Percentiles rank a stretch among this genome's conserved stretches.
Evolutionary conservation across 2,113 vertebrate genomes (phyloP).

Genomic region (Callithrix jacchus): DNA sequence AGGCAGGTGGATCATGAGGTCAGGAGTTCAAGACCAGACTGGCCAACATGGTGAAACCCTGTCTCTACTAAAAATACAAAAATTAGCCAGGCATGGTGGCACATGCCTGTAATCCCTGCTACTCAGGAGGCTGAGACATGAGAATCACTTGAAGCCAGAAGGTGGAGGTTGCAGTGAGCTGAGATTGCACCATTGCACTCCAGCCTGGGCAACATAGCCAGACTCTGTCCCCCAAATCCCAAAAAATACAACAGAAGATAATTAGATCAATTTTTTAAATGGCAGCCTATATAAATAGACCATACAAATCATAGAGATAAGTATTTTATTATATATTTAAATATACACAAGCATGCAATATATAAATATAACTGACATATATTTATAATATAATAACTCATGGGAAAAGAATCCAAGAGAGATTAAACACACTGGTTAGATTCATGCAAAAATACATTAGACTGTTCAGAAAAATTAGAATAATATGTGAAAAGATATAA

Average conservation of each 20-base stretch:
- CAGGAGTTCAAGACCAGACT: too few relatives aligned
- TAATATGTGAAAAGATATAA: neutral
- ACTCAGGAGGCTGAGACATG: too few relatives aligned
- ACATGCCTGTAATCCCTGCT: too few relatives aligned
- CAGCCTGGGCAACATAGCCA: too few relatives aligned
- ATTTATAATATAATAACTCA: neutral
- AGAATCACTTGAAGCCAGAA: too few relatives aligned
- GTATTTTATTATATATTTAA: neutral
- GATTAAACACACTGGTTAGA: neutral
- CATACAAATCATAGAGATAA: neutral
- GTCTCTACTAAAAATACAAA: too few relatives aligned
- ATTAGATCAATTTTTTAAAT: neutral
- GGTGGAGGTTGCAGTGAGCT: too few relatives aligned
- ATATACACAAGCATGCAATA: neutral
- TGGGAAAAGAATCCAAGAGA: neutral
- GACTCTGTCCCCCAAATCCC: accelerated
- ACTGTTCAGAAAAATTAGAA: neutral
- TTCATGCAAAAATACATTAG: neutral
- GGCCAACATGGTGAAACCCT: too few relatives aligned
- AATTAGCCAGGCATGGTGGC: too few relatives aligned
- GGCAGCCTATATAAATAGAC: neutral
- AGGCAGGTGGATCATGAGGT: too few relatives aligned
- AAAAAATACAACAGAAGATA: neutral
- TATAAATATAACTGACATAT: neutral
- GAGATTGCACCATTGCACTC: too few relatives aligned